Evolutionary conservation across 2,888 invertebrate genomes (phyloP), one percentile per base, ranked within the genome.

Genomic region (Gymnoscelis rufifasciata): DNA sequence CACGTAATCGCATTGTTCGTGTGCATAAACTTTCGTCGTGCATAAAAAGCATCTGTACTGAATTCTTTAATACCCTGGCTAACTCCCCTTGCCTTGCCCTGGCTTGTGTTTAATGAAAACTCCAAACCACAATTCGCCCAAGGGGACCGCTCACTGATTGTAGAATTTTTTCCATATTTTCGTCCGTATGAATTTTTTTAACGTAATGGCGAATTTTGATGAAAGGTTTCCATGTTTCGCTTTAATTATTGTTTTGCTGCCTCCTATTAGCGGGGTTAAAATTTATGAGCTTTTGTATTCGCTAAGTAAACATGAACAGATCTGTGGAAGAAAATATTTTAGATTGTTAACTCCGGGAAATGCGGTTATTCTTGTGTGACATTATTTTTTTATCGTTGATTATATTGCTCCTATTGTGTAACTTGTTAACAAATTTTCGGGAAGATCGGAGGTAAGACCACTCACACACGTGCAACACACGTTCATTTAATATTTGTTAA

Each of bases 91-190:
- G 83, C 83, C 78, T 72, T 77, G 77, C 79, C 71, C 73, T 74
- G 64, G 72, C 70, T 76, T 70, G 69, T 80, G 78, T 86, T 86
- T 87, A 87, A 87, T 87, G 86, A 87, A 86, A 87, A 83, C 77
- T 78, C 74, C 70, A 78, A 79, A 78, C 78, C 78, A 71, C 78
- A 78, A 75, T 76, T 78, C 74, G 83, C 83, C 84, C 65, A 74
- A 59, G 74, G 86, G 83, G 79, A 72, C 69, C 77, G 78, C 74
- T 82, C 76, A 73, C 77, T 81, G 86, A 83, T 84, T 84, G 81
- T 76, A 68, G 69, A 70, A 47, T 60, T 80, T 78, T 83, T 80
- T 77, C 70, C 73, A 75, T 75, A 71, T 70, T 56, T 19, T 52
- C 47, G 53, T 68, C 62, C 65, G 66, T 74, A 79, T 80, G 79